Evolutionary conservation across 1,140 invertebrate genomes (phyloP).

Genomic region (Drosophila subobscura): DNA sequence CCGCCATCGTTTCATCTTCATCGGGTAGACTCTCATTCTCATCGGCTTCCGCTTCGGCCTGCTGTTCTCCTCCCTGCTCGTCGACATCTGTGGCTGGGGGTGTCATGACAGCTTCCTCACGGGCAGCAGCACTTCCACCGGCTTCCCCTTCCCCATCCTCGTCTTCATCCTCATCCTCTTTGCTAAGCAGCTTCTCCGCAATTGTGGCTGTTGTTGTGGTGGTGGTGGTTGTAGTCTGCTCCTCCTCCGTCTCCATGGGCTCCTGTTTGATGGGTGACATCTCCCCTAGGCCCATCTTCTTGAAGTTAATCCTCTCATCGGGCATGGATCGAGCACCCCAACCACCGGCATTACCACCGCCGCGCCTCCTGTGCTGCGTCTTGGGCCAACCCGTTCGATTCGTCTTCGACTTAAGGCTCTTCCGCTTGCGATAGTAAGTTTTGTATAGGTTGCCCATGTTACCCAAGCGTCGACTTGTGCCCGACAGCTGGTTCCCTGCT

Average conservation of each 20-base stretch:
- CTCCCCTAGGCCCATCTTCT: conserved; percentile 39
- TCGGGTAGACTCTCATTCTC: conserved; percentile 57
- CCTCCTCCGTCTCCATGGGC: conserved; percentile 47
- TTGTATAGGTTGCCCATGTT: conserved; percentile 50
- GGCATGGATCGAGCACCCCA: conserved; percentile 21
- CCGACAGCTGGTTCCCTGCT: not conserved
- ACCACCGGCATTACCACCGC: too few relatives aligned
- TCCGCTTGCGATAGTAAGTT: conserved; percentile 71
- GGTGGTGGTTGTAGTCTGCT: conserved; percentile 54
- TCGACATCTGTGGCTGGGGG: conserved; percentile 70
- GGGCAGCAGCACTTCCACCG: conserved; percentile 6
- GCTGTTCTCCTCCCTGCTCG: conserved; percentile 28
- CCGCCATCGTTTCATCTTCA: conserved; percentile 63
- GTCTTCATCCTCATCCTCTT: conserved; percentile 30
- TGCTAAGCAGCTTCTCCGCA: conserved; percentile 41
- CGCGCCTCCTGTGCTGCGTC: conserved; percentile 34
- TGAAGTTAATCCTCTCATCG: conserved; percentile 56
- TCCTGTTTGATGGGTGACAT: conserved; percentile 44
- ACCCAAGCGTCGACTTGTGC: conserved; percentile 38
- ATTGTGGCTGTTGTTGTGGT: conserved; percentile 36
- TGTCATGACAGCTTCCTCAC: conserved; percentile 62
- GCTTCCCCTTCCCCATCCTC: not conserved
- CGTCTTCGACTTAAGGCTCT: conserved; percentile 70
- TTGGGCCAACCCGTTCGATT: conserved; percentile 88
- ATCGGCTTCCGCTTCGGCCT: conserved; percentile 29